Evolutionary conservation across 2,113 vertebrate genomes (phyloP).

Genomic region (Kryptolebias marmoratus): DNA sequence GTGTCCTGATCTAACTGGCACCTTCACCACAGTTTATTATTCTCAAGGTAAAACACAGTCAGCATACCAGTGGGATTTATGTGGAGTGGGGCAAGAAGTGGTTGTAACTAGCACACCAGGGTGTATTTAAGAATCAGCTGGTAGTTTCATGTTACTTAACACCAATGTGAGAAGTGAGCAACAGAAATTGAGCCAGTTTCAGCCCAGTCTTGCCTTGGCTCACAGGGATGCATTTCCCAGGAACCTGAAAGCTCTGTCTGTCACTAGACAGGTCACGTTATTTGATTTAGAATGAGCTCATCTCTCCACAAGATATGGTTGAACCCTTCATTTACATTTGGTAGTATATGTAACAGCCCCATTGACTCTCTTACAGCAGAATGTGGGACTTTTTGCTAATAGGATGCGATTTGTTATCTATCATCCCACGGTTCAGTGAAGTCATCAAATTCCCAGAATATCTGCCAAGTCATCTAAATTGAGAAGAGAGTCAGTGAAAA

Average conservation of each 20-base stretch:
- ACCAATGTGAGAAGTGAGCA: neutral
- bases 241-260: neutral
- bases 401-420: neutral
- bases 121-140: neutral
- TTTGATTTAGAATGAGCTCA: conserved; percentile 37
- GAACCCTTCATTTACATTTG: conserved; percentile 18
- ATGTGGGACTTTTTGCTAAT: neutral
- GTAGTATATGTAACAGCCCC: conserved; percentile 1
- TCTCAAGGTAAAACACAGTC: no score
- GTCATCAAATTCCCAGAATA: conserved; percentile 67
- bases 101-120: no score
- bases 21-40: no score
- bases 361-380: neutral
- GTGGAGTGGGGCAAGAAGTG: no score
- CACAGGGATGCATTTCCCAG: neutral
- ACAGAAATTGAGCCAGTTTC: neutral
- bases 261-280: neutral
- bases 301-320: conserved; percentile 5
- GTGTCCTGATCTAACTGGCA: no score
- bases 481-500: conserved; percentile 25
- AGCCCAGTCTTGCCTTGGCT: neutral
- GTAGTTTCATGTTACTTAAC: neutral
- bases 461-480: conserved; percentile 22
- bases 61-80: no score
- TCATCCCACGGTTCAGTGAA: conserved; percentile 24